These are phyloP conservation scores for Unio delphinus DNA, from an alignment of 2,888 invertebrate genomes.

Conservation along the genomic window DNA sequence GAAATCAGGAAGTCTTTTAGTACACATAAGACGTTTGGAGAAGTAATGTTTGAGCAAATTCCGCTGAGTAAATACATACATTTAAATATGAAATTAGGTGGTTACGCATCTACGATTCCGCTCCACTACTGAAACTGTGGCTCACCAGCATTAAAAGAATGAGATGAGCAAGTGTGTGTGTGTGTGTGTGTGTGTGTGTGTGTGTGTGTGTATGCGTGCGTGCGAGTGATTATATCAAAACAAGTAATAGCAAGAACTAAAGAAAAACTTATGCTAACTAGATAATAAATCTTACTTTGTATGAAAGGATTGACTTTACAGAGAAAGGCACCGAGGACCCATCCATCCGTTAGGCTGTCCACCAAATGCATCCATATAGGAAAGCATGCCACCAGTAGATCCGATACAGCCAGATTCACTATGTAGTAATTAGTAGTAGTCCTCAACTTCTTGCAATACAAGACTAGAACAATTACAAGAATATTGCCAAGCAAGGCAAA, in stretches of 20 bases:
- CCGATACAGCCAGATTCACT: constrained; percentile 63
- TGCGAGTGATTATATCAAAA: too few relatives aligned
- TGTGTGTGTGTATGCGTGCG: too few relatives aligned
- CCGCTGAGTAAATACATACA: too few relatives aligned
- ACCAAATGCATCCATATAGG: constrained; percentile 85
- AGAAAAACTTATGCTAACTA: background rate
- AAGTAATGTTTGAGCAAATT: too few relatives aligned
- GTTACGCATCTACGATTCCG: too few relatives aligned
- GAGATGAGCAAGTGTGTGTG: too few relatives aligned
- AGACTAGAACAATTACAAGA: constrained; percentile 54
- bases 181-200: too few relatives aligned
- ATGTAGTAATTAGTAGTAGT: constrained; percentile 67
- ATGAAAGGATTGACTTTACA: constrained; percentile 85
- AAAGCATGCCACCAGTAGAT: constrained; percentile 70
- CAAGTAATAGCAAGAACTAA: background rate
- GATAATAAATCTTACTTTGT: constrained; percentile 75
- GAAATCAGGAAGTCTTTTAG: too few relatives aligned
- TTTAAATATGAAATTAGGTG: too few relatives aligned
- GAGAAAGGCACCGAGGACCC: constrained; percentile 81
- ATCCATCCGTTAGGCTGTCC: constrained; percentile 85
- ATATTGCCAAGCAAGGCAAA: constrained; percentile 56
- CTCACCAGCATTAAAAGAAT: too few relatives aligned
- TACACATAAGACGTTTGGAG: too few relatives aligned
- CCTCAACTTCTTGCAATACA: constrained; percentile 54
- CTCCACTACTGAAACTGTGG: too few relatives aligned